Evolutionary conservation across 1,140 invertebrate species (phyloP).

Genomic region (Cheumatopsyche charites): DNA sequence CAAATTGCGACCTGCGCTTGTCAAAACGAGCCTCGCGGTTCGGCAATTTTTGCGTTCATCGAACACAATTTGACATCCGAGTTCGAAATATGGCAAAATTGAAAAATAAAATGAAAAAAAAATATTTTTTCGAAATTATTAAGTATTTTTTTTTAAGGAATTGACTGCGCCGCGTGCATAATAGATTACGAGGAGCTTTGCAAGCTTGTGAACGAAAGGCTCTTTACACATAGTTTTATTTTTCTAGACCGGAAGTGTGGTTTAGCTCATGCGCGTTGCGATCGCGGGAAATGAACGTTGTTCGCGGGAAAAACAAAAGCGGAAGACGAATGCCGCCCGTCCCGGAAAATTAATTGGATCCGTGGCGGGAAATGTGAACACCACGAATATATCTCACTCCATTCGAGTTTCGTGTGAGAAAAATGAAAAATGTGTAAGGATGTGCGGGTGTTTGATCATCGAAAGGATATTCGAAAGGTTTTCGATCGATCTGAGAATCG

Average conservation of each 20-base stretch:
- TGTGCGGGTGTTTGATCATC: no score
- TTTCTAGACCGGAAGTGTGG: neutral
- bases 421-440: no score
- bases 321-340: constrained; percentile 34
- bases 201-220: no score
- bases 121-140: no score
- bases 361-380: constrained; percentile 9
- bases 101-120: no score
- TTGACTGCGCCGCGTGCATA: neutral
- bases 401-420: no score
- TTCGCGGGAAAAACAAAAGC: constrained; percentile 29
- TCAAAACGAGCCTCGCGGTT: no score
- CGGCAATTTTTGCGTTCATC: neutral
- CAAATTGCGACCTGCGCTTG: no score
- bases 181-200: constrained; percentile 10
- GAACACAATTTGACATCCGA: neutral
- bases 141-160: no score
- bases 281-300: constrained; percentile 33
- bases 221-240: no score
- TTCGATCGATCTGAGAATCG: no score
- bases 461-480: no score
- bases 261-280: neutral
- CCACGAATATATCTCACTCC: neutral
- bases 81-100: neutral
- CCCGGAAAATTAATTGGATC: constrained; percentile 36